Evolutionary conservation across 2,113 vertebrate species (phyloP).

Genomic region (Acrocephalus arundinaceus): DNA sequence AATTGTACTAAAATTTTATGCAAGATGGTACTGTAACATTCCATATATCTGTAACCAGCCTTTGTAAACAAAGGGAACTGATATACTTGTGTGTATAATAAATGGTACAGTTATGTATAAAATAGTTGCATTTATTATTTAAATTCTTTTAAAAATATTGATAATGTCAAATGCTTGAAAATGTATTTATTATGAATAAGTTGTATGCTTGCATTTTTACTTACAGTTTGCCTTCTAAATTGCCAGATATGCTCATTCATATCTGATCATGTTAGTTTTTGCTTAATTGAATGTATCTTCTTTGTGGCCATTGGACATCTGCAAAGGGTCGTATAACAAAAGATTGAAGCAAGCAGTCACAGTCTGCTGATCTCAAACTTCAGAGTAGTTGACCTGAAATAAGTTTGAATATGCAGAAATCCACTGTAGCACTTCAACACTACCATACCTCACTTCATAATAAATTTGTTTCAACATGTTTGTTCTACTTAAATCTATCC

Average conservation of each 20-base stretch:
- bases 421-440: slow-evolving; percentile 65
- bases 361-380: slow-evolving; percentile 53
- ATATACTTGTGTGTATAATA: slow-evolving; percentile 94
- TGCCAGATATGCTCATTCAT: slow-evolving; percentile 61
- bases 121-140: slow-evolving; percentile 84
- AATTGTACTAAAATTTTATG: slow-evolving; percentile 91
- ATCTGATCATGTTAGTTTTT: slow-evolving; percentile 66
- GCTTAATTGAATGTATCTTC: slow-evolving; percentile 72
- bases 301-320: slow-evolving; percentile 58
- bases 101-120: slow-evolving; percentile 94
- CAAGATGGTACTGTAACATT: slow-evolving; percentile 98
- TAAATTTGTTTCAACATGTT: slow-evolving; percentile 29
- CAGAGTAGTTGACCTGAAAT: slow-evolving; percentile 36
- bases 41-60: slow-evolving; percentile 93
- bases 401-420: slow-evolving; percentile 59
- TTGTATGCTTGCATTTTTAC: slow-evolving; percentile 76
- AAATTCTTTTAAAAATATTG: slow-evolving; percentile 73
- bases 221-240: slow-evolving; percentile 71
- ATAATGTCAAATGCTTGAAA: slow-evolving; percentile 75
- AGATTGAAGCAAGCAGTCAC: slow-evolving; percentile 37
- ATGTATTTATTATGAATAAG: slow-evolving; percentile 76
- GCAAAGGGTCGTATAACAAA: slow-evolving; percentile 27
- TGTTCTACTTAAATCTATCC: slow-evolving; percentile 27
- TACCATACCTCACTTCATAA: slow-evolving; percentile 75
- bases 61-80: slow-evolving; percentile 88